Base-by-base conservation (phyloP, 2,888 invertebrate species). In the Cinara cedri region DNA sequence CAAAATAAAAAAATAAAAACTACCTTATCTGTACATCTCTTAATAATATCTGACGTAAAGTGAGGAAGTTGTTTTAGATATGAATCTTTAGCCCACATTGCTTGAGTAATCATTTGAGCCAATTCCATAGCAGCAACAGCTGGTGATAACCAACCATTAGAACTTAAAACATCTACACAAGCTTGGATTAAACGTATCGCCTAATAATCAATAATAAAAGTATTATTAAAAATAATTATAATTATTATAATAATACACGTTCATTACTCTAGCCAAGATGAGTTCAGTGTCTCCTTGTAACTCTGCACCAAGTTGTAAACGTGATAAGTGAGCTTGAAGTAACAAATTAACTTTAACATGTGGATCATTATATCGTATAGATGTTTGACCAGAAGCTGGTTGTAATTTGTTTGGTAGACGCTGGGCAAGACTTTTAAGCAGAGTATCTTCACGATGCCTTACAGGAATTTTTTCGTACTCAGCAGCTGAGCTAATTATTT, bases 41-140 rank as follows among this genome's bases (percentile, higher is more conserved):
- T 94, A 82, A 98, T 92, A 80, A 96, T 91, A 0, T 97, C 98
- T 0, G 89, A 85, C 3, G 90, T 92, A 86, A 98, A 98, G 87
- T 99, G 98, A 1, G 99, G 99, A 85, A 99, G 87, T 85, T 99
- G 99, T 82, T 97, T 93, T 82, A 99, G 89, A 85, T 98, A 97
- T 0, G 97, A 96, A 87, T 99, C 99, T 86, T 97, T 98, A 84
- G 94, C 96, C 97, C 98, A 99, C 97, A 99, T 97, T 13, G 98
- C 98, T 87, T 99, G 99, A 0, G 99, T 99, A 2, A 96, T 95
- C 98, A 99, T 99, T 88, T 99, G 99, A 0, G 98, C 97, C 84
- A 99, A 88, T 87, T 99, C 99, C 99, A 99, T 99, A 84, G 98
- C 98, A 21, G 98, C 97, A 57, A 99, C 95, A 4, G 98, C 99